Conservation (phyloP, 2,797 vertebrate species). For the Balearica regulorum region DNA sequence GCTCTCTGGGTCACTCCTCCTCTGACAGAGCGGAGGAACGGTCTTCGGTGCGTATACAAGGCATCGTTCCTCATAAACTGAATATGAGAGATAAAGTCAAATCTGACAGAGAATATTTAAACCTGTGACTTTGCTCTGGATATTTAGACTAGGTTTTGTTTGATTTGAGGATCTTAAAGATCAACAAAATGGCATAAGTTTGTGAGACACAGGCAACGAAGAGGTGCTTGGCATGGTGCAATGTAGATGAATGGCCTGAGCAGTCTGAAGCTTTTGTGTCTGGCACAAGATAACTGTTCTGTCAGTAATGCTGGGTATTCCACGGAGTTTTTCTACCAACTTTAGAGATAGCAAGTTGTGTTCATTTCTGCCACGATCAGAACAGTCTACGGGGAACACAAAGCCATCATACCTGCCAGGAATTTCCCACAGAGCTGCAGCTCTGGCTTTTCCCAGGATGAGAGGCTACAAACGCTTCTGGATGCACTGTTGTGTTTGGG, state of each 20-base stretch:
- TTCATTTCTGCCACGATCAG: not conserved
- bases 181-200: not conserved
- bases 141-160: not conserved
- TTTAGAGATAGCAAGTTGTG: not conserved
- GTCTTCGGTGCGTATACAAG: accelerated
- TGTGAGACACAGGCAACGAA: not conserved
- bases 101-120: not conserved
- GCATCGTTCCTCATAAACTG: not conserved
- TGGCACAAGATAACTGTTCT: not conserved
- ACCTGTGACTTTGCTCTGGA: not conserved
- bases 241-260: not conserved
- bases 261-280: not conserved
- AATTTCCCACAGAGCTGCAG: not conserved
- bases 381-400: not conserved
- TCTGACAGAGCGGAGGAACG: not conserved
- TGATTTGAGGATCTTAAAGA: not conserved
- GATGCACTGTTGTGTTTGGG: not conserved
- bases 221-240: not conserved
- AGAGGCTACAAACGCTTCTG: not conserved
- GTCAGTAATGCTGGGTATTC: not conserved
- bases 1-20: not conserved
- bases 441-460: not conserved
- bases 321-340: not conserved
- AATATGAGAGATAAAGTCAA: not conserved
- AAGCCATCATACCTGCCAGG: not conserved